phyloP scores from a whole-genome alignment of 1,140 invertebrate species.

The Lethrus apterus region DNA sequence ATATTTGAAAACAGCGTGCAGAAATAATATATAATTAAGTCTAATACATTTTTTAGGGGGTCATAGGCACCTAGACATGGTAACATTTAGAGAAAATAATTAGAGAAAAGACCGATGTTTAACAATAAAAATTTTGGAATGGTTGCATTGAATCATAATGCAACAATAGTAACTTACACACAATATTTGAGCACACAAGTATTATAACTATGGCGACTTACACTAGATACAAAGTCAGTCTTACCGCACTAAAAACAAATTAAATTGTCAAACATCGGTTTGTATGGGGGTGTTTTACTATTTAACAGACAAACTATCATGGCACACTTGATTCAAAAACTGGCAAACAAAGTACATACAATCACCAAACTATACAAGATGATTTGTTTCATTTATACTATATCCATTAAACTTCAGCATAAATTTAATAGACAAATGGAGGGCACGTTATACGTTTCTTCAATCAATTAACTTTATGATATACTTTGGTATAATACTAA shows the following conservation, averaged over 20 bases:
- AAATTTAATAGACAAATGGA: too few species aligned
- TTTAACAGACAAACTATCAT: slow-evolving; percentile 23
- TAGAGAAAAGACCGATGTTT: slow-evolving; percentile 17
- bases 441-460: slow-evolving; percentile 10
- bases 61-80: slow-evolving; percentile 23
- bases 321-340: slow-evolving; percentile 21
- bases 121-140: slow-evolving; percentile 19
- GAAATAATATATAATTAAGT: slow-evolving; percentile 15
- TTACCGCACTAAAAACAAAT: slow-evolving; percentile 18
- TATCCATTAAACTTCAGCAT: too few species aligned
- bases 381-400: too few species aligned
- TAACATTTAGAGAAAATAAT: slow-evolving; percentile 18
- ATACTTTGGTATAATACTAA: too few species aligned
- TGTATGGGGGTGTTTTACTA: slow-evolving; percentile 17
- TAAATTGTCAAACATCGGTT: slow-evolving; percentile 20
- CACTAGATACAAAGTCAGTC: slow-evolving; percentile 18
- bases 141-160: slow-evolving; percentile 10
- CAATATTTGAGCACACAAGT: slow-evolving; percentile 14
- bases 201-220: slow-evolving; percentile 18
- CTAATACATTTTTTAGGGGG: slow-evolving; percentile 12
- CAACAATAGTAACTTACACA: slow-evolving; percentile 14
- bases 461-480: too few species aligned
- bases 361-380: too few species aligned
- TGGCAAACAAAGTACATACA: slow-evolving; percentile 18
- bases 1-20: slow-evolving; percentile 12